These are phyloP conservation scores for Poeciliopsis prolifica DNA, from an alignment of 2,113 vertebrate genomes.

Conservation along the genomic window DNA sequence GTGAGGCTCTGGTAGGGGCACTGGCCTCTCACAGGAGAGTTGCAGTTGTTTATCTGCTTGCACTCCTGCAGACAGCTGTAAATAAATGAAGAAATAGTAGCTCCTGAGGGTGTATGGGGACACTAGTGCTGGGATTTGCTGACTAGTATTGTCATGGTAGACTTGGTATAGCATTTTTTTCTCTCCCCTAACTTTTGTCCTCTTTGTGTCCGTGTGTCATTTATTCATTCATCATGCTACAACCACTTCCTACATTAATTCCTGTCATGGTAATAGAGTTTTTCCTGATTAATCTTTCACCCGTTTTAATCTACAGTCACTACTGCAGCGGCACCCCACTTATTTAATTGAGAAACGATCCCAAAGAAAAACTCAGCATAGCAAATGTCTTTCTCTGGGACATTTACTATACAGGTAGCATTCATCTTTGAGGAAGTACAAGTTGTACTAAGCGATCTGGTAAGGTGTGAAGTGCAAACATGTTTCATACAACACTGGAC, in stretches of 20 bases:
- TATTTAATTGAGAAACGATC: slow-evolving; percentile 79
- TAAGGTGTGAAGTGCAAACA: slow-evolving; percentile 38
- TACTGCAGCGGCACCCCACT: slow-evolving; percentile 62
- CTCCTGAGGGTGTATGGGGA: slow-evolving; percentile 53
- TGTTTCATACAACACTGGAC: slow-evolving; percentile 31
- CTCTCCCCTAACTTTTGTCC: slow-evolving; percentile 36
- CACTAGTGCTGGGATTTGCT: slow-evolving; percentile 63
- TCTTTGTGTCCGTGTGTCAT: slow-evolving; percentile 57
- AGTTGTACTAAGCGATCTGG: slow-evolving; percentile 39
- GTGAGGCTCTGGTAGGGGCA: slow-evolving; percentile 51
- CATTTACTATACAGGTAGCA: slow-evolving; percentile 46
- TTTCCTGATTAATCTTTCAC: slow-evolving; percentile 78
- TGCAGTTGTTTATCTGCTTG: slow-evolving; percentile 65
- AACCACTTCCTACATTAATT: slow-evolving; percentile 71
- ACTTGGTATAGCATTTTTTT: slow-evolving; percentile 39
- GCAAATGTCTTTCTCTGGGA: slow-evolving; percentile 76
- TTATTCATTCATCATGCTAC: slow-evolving; percentile 70
- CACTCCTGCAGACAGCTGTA: slow-evolving; percentile 68
- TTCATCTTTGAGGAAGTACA: slow-evolving; percentile 60
- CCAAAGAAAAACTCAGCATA: slow-evolving; percentile 69
- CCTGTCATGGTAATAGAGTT: slow-evolving; percentile 74
- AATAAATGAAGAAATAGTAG: slow-evolving; percentile 79
- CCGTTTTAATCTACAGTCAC: slow-evolving; percentile 66
- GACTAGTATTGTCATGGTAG: slow-evolving; percentile 58
- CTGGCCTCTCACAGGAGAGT: slow-evolving; percentile 42